phyloP scores from a whole-genome alignment of 1,140 invertebrate species.

The Diorhabda elongata region DNA sequence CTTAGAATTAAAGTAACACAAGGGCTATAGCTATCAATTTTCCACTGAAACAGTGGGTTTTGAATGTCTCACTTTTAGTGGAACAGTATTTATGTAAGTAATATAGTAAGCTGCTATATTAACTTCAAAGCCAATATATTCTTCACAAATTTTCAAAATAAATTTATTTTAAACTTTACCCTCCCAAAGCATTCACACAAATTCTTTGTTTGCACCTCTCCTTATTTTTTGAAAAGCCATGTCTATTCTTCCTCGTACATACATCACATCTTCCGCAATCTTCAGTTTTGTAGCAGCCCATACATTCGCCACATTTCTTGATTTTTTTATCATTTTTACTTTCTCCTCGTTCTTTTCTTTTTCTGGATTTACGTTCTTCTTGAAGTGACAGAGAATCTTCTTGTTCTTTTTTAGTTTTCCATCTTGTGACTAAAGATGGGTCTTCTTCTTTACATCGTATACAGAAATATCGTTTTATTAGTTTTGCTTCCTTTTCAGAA shows the following conservation, averaged over 20 bases:
- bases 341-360: constrained; percentile 48
- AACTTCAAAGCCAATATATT: no score
- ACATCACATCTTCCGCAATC: constrained; percentile 85
- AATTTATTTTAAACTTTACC: constrained; percentile 26
- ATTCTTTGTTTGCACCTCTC: constrained; percentile 62
- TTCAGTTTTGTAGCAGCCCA: constrained; percentile 71
- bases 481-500: constrained; percentile 86
- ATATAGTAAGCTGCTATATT: no score
- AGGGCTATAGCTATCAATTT: no score
- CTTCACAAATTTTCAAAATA: no score
- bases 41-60: no score
- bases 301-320: constrained; percentile 76
- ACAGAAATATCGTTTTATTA: constrained; percentile 93
- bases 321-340: constrained; percentile 41
- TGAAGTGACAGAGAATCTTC: constrained; percentile 25
- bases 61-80: no score
- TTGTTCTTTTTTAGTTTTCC: constrained; percentile 62
- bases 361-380: constrained; percentile 50
- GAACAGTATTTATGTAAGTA: no score
- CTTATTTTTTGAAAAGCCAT: constrained; percentile 68
- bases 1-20: no score
- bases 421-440: constrained; percentile 74
- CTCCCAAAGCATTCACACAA: constrained; percentile 48
- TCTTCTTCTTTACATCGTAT: constrained; percentile 78
- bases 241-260: constrained; percentile 75